Percentiles rank a stretch among this genome's conserved stretches.
Evolutionary conservation across 1,140 invertebrate species (phyloP).

Genomic region (Homarus americanus): DNA sequence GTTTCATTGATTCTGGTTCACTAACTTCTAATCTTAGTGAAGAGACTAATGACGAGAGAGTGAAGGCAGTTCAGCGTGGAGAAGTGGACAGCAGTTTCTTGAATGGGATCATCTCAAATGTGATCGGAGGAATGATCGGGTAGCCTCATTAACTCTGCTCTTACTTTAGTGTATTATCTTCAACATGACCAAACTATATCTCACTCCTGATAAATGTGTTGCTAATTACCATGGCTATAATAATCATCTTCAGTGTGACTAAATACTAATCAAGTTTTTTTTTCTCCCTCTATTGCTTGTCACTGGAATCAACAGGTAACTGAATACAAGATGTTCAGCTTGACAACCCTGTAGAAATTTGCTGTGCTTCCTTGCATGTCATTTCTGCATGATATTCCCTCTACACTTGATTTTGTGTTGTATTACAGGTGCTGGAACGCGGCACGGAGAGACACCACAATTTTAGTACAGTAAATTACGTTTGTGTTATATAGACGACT

Average conservation of each 20-base stretch:
- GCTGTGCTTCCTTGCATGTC: background rate
- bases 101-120: conserved; percentile 47
- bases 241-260: background rate
- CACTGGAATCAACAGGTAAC: conserved; percentile 34
- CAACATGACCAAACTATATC: background rate
- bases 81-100: conserved; percentile 42
- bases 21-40: conserved; percentile 27
- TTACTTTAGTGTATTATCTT: background rate
- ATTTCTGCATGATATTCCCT: background rate
- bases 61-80: conserved; percentile 35
- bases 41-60: conserved; percentile 39
- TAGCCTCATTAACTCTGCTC: background rate
- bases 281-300: conserved; percentile 20
- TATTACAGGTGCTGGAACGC: background rate
- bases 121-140: conserved; percentile 52
- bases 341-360: background rate
- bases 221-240: background rate
- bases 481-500: background rate
- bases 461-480: too few species aligned
- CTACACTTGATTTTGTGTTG: background rate
- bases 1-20: background rate
- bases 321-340: background rate
- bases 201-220: background rate
- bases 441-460: background rate
- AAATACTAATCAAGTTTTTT: background rate